phyloP scores from a whole-genome alignment of 2,888 invertebrate genomes.

The Brachynemurus nebulosus region DNA sequence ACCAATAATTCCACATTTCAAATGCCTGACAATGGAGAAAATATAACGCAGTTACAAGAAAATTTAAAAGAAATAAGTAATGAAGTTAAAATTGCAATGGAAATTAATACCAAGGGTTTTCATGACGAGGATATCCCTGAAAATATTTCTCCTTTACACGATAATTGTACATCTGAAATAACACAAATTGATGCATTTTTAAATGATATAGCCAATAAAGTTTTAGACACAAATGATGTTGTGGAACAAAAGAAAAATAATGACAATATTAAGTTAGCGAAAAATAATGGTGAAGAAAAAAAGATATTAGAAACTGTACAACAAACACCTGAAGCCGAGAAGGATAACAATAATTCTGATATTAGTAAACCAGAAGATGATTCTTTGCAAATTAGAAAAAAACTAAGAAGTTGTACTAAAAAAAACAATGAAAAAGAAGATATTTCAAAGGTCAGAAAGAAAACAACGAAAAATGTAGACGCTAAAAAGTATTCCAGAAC shows the following conservation, averaged over 20 bases:
- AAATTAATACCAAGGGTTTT: slow-evolving; percentile 9
- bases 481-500: not conserved
- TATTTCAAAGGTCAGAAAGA: not conserved
- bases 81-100: not conserved
- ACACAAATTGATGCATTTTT: slow-evolving; percentile 8
- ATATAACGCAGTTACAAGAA: not conserved
- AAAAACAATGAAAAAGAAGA: slow-evolving; percentile 1
- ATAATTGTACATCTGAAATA: slow-evolving; percentile 5
- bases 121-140: slow-evolving; percentile 9
- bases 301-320: not conserved
- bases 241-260: not conserved
- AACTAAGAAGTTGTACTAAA: not conserved
- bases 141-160: slow-evolving; percentile 1
- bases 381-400: not conserved
- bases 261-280: not conserved
- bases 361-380: not conserved
- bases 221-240: not conserved
- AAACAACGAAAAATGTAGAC: not conserved
- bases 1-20: not conserved
- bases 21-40: not conserved
- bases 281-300: not conserved
- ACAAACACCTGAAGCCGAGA: not conserved
- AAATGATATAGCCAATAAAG: slow-evolving; percentile 9
- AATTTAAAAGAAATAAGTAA: not conserved
- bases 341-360: not conserved